Conservation (phyloP, 2,888 invertebrate genomes). For the Bombylius discolor region DNA sequence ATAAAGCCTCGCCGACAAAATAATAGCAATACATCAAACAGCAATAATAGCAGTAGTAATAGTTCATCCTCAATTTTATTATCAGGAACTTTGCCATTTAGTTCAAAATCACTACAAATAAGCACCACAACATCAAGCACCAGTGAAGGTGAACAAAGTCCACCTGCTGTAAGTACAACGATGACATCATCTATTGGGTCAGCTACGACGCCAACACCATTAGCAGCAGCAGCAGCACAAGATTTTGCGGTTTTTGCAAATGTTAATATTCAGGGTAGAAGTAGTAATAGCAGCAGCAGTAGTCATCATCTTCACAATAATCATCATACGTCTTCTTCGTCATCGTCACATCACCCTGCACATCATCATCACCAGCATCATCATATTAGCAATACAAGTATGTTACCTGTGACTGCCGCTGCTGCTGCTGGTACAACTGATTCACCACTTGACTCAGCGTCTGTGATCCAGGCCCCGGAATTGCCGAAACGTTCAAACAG, state of each 20-base stretch:
- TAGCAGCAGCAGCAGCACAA: conserved; percentile 10
- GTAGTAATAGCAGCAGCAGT: conserved; percentile 12
- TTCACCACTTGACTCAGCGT: background rate
- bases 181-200: conserved; percentile 3
- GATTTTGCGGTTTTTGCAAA: conserved; percentile 33
- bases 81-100: conserved; percentile 19
- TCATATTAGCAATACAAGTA: too few species aligned
- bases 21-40: conserved; percentile 21
- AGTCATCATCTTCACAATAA: background rate
- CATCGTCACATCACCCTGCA: background rate
- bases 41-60: conserved; percentile 22
- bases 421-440: background rate
- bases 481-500: conserved; percentile 19
- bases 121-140: background rate
- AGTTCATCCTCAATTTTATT: conserved; percentile 15
- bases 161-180: conserved; percentile 9
- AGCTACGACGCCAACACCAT: conserved; percentile 13
- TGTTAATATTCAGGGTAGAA: conserved; percentile 32
- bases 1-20: conserved; percentile 56
- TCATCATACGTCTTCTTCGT: background rate
- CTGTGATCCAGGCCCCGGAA: conserved; percentile 12
- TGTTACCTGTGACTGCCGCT: background rate
- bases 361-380: background rate
- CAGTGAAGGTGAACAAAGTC: conserved; percentile 23
- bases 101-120: conserved; percentile 14